Conservation (phyloP, 1,140 invertebrate species). For the Halotydeus destructor region DNA sequence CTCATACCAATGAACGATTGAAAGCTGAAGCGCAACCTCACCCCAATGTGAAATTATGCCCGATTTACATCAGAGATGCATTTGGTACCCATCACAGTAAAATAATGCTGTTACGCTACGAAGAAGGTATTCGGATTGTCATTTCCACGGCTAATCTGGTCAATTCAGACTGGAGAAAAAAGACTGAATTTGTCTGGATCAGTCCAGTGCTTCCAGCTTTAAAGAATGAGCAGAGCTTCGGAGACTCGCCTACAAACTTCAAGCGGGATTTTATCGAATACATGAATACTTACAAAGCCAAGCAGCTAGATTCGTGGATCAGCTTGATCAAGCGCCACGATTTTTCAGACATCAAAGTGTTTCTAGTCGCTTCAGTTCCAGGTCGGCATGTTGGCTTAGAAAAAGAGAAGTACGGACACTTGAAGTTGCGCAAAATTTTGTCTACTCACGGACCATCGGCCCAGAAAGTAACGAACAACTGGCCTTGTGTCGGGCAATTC, state of each 20-base stretch:
- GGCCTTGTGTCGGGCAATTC: conserved; percentile 56
- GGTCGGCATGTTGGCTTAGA: conserved; percentile 42
- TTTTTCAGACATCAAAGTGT: conserved; percentile 58
- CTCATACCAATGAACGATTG: not conserved
- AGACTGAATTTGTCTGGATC: conserved; percentile 81
- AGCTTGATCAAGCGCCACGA: conserved; percentile 47
- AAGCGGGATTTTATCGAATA: conserved; percentile 65
- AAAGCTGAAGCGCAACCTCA: conserved; percentile 1
- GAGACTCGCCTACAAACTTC: conserved; percentile 52
- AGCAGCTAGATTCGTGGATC: conserved; percentile 46
- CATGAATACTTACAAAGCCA: conserved; percentile 45
- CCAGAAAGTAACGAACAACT: conserved; percentile 25
- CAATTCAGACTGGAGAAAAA: conserved; percentile 71
- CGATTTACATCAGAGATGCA: conserved; percentile 9
- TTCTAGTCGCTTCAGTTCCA: conserved; percentile 59
- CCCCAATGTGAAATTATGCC: conserved; percentile 24
- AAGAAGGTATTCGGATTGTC: conserved; percentile 56
- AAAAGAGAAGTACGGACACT: conserved; percentile 41
- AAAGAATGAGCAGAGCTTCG: conserved; percentile 25
- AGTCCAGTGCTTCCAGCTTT: conserved; percentile 50
- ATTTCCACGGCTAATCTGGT: conserved; percentile 83
- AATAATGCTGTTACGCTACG: conserved; percentile 61
- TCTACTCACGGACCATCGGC: conserved; percentile 26
- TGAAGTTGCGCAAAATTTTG: conserved; percentile 39
- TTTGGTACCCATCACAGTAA: conserved; percentile 36